Base-by-base conservation (phyloP, 2,797 vertebrate species). In the Sebastes hubbsi region DNA sequence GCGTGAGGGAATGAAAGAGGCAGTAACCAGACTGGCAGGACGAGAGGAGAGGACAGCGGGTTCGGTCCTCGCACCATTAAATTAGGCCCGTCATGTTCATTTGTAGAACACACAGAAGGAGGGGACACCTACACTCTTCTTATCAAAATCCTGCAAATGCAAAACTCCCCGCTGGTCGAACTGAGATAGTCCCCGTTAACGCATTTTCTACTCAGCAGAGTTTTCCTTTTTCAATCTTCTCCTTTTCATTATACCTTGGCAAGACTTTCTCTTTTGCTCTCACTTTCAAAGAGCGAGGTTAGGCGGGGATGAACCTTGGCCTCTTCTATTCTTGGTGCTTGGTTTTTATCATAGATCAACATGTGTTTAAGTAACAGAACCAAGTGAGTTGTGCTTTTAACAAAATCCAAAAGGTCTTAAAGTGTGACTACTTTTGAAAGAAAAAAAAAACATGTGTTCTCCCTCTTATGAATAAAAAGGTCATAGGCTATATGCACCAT, bases 21-120 rank as follows among this genome's bases (percentile, higher is more conserved):
- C 90, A 94, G 94, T 76, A 76, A 81, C 68, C 77, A 72, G 79
- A 90, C 74, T 72, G 84, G 84, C 83, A 78, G 77, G 86, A 83
- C 66, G 30, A 78, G 76, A 72, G 85, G 92, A 88, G 93, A 88
- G 77, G 93, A 89, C 80, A 80, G 75, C 81, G 85, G 92, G 73
- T 81, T 89, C 74, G 75, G 86, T 92, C 92, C 90, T 83, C 85
- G 73, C 71, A 62, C 92, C 77, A 62, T 77, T 72, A 82, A 82
- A 86, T 92, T 89, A 95, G 91, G 88, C 80, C 91, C 85, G 89
- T 88, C 91, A 84, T 63, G 88, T 89, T 95, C 91, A 93, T 95
- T 95, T 92, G 92, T 81, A 77, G 80, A 88, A 90, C 81, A 87
- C 79, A 58, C 66, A 60, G 68, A 34, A 60, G 59, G 67, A 86